Conservation (phyloP, 2,888 invertebrate species). For the Polymixis lichenea region DNA sequence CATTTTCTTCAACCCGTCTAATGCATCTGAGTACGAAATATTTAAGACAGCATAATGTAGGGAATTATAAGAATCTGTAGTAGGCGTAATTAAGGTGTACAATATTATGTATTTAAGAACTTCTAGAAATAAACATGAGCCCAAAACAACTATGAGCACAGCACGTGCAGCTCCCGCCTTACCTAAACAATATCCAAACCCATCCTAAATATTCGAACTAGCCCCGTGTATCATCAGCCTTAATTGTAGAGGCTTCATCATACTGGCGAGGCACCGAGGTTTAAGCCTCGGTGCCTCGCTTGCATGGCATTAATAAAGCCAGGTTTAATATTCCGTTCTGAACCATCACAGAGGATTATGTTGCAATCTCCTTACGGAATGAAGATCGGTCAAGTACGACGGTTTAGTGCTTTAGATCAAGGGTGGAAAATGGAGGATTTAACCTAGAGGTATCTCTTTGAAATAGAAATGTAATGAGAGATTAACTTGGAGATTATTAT, state of each 20-base stretch:
- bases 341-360: constrained; percentile 63
- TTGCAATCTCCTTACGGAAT: constrained; percentile 61
- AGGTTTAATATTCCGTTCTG: constrained; percentile 65
- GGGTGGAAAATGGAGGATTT: constrained; percentile 14
- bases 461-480: neutral
- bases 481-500: neutral
- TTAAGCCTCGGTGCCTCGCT: constrained; percentile 55
- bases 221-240: constrained; percentile 48
- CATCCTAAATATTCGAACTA: constrained; percentile 4
- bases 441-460: neutral
- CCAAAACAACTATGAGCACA: neutral
- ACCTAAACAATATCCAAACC: neutral
- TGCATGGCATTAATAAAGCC: constrained; percentile 62
- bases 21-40: neutral
- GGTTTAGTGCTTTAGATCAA: constrained; percentile 9
- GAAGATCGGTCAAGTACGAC: constrained; percentile 45
- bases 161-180: neutral
- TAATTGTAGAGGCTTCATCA: constrained; percentile 55
- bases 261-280: too few species aligned
- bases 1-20: neutral
- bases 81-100: neutral
- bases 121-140: neutral
- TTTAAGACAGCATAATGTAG: neutral
- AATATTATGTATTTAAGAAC: neutral
- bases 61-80: neutral